phyloP scores from a whole-genome alignment of 2,888 invertebrate genomes.

The Epirrhoe alternata region DNA sequence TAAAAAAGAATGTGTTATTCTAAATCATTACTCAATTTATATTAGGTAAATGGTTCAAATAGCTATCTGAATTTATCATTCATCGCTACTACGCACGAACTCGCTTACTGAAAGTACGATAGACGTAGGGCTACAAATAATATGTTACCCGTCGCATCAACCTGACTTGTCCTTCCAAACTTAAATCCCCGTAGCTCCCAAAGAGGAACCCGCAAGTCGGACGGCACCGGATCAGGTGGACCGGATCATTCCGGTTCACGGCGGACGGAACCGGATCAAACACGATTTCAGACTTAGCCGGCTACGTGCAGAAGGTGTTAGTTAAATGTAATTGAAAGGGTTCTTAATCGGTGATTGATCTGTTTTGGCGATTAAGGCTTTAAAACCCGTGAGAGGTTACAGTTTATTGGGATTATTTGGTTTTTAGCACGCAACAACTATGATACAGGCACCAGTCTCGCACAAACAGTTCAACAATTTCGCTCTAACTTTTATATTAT shows the following conservation, averaged over 20 bases:
- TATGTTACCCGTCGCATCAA: conserved; percentile 8
- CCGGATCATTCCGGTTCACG: conserved; percentile 78
- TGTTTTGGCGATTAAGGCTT: conserved; percentile 14
- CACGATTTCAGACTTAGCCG: conserved; percentile 79
- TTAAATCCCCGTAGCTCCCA: conserved; percentile 44
- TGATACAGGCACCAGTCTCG: too few species aligned
- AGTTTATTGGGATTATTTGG: background rate
- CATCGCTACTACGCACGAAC: too few species aligned
- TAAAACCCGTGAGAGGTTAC: background rate
- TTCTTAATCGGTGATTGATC: conserved; percentile 43
- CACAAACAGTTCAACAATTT: too few species aligned
- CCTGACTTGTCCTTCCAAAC: conserved; percentile 33
- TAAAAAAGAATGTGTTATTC: too few species aligned
- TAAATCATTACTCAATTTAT: too few species aligned
- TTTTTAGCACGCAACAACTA: background rate
- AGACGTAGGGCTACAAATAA: background rate
- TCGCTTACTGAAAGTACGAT: too few species aligned
- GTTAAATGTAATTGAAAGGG: conserved; percentile 55
- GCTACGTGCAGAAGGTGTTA: conserved; percentile 65
- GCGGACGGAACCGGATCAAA: conserved; percentile 77
- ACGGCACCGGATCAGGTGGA: conserved; percentile 79
- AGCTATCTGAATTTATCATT: too few species aligned
- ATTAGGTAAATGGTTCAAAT: too few species aligned
- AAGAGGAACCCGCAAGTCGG: conserved; percentile 67
- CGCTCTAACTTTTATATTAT: too few species aligned